A percentile compares a stretch with the other conserved stretches of the same genome.
Conservation (phyloP, 2,888 invertebrate species). For the Acleris laterana region DNA sequence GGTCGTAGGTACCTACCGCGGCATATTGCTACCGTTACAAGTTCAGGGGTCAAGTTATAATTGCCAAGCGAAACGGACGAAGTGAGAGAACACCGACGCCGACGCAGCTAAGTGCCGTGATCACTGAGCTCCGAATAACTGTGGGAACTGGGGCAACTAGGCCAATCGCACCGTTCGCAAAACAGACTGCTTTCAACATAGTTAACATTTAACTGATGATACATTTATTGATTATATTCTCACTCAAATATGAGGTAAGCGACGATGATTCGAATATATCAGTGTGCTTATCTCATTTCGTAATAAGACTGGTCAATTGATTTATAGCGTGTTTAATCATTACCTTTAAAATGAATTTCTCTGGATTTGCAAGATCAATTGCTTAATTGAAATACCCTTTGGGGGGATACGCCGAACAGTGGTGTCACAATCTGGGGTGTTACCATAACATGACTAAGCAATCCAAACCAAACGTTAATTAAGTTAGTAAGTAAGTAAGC, state of each 20-base stretch:
- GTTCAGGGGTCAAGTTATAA: too few relatives aligned
- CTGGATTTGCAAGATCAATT: too few relatives aligned
- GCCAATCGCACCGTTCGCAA: constrained; percentile 2
- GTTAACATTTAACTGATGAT: constrained; percentile 12
- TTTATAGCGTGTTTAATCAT: constrained; percentile 7
- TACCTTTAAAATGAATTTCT: background rate
- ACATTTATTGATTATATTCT: constrained; percentile 16
- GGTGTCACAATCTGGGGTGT: too few relatives aligned
- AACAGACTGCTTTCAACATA: constrained; percentile 8
- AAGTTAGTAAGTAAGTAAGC: too few relatives aligned
- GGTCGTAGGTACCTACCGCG: too few relatives aligned
- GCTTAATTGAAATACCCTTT: too few relatives aligned
- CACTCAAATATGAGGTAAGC: constrained; percentile 13
- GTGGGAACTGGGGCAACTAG: constrained; percentile 32
- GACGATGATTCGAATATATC: background rate
- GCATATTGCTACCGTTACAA: too few relatives aligned
- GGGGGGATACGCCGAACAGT: too few relatives aligned
- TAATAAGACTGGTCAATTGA: constrained; percentile 13
- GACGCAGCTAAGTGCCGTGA: constrained; percentile 15
- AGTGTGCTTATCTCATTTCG: background rate
- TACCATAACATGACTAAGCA: too few relatives aligned
- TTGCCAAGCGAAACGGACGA: too few relatives aligned
- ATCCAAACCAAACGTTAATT: too few relatives aligned
- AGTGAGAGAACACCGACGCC: background rate
- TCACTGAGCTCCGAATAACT: constrained; percentile 15